phyloP scores from a whole-genome alignment of 2,797 vertebrate genomes.

The Gallinago solitaria region DNA sequence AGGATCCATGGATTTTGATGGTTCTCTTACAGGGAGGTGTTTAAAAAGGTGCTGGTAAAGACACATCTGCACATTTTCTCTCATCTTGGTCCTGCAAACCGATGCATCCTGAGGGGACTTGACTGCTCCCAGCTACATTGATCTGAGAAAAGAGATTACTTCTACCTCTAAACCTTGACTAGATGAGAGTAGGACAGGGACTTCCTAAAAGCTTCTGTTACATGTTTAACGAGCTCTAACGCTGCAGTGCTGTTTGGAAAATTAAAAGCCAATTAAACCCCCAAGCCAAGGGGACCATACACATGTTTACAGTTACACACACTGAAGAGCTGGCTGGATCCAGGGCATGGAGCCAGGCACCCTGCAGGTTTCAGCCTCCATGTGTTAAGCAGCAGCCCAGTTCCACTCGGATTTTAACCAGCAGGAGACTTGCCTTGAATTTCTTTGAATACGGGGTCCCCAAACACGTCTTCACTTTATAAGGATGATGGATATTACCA shows the following conservation, averaged over 20 bases:
- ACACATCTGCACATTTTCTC: background rate
- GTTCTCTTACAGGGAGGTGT: background rate
- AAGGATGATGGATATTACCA: background rate
- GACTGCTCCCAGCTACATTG: background rate
- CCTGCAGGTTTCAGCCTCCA: background rate
- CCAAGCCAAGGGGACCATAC: background rate
- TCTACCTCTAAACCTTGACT: background rate
- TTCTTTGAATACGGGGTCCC: background rate
- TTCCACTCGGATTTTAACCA: background rate
- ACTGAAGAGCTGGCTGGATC: background rate
- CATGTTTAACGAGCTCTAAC: background rate
- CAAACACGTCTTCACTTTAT: background rate
- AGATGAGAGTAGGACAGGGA: background rate
- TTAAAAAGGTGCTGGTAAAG: background rate
- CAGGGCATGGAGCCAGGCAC: background rate
- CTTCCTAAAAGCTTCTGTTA: background rate
- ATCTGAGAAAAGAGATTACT: background rate
- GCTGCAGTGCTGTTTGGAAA: background rate
- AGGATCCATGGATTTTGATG: background rate
- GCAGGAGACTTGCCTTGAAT: background rate
- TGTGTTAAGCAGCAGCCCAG: background rate
- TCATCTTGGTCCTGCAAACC: background rate
- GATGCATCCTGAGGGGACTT: too few species aligned
- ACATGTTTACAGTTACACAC: rapidly evolving
- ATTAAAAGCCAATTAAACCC: background rate